Conservation (phyloP, 1,140 invertebrate species). For the Lasioglossum albipes region DNA sequence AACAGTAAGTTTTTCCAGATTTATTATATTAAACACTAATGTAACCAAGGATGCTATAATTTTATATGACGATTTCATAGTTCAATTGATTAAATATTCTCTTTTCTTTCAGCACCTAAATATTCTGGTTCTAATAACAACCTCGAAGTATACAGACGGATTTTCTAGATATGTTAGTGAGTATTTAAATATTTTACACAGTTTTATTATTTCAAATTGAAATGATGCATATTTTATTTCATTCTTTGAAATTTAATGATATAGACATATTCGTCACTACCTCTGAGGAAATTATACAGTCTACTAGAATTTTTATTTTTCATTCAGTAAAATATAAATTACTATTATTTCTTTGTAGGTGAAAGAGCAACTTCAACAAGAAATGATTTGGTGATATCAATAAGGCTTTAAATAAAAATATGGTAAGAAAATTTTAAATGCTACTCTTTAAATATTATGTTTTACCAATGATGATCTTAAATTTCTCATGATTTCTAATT, state of each 20-base stretch:
- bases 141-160: too few species aligned
- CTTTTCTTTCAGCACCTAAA: neutral
- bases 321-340: neutral
- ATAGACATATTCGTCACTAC: slow-evolving; percentile 73
- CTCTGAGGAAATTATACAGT: slow-evolving; percentile 63
- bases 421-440: neutral
- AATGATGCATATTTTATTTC: slow-evolving; percentile 63
- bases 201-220: neutral
- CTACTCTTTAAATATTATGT: neutral
- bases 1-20: too few species aligned
- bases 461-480: neutral
- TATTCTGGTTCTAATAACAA: neutral
- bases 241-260: slow-evolving; percentile 60
- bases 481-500: neutral
- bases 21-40: slow-evolving; percentile 33
- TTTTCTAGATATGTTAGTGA: neutral
- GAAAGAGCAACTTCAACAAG: neutral
- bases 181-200: neutral
- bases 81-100: slow-evolving; percentile 63
- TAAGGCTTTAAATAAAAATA: neutral
- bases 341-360: neutral
- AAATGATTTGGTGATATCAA: neutral
- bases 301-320: neutral
- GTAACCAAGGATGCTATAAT: slow-evolving; percentile 1
- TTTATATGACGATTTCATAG: slow-evolving; percentile 72